A percentile compares a stretch with the other conserved stretches of the same genome.
phyloP scores from a whole-genome alignment of 2,113 vertebrate genomes.

The Podilymbus podiceps region DNA sequence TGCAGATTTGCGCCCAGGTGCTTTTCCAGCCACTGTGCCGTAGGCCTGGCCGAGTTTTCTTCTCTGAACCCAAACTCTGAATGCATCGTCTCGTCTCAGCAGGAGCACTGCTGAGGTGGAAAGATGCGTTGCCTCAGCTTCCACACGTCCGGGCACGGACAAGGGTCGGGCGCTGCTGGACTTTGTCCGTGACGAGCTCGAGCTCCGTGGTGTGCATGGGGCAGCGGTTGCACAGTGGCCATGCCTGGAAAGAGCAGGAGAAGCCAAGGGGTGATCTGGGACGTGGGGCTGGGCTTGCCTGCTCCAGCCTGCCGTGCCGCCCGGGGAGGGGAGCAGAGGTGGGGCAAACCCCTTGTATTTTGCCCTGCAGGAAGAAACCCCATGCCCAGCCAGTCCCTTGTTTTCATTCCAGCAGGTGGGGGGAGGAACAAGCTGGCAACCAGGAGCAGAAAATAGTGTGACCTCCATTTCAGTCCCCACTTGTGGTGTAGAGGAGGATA shows the following conservation, averaged over 20 bases:
- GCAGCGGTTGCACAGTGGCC: neutral
- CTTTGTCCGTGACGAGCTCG: neutral
- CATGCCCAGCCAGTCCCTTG: accelerated
- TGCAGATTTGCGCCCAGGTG: accelerated
- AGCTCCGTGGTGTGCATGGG: neutral
- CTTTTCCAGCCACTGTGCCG: neutral
- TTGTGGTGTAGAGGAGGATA: neutral
- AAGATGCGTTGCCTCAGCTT: neutral
- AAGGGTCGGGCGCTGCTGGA: slow-evolving; percentile 38
- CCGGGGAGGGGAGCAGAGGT: neutral
- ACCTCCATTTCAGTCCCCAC: neutral
- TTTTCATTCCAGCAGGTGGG: neutral
- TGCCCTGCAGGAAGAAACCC: neutral
- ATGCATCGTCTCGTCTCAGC: neutral
- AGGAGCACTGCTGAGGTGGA: neutral
- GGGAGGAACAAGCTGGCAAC: neutral
- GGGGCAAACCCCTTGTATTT: neutral
- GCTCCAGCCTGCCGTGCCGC: accelerated
- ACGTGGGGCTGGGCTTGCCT: accelerated
- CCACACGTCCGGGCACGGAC: neutral
- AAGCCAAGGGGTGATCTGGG: neutral
- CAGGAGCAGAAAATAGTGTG: neutral
- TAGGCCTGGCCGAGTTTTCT: neutral
- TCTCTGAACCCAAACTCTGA: neutral
- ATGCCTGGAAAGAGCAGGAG: neutral